Percentiles rank a stretch among this genome's conserved stretches.
Evolutionary conservation across 2,888 invertebrate species (phyloP).

Genomic region (Ophion ellenae): DNA sequence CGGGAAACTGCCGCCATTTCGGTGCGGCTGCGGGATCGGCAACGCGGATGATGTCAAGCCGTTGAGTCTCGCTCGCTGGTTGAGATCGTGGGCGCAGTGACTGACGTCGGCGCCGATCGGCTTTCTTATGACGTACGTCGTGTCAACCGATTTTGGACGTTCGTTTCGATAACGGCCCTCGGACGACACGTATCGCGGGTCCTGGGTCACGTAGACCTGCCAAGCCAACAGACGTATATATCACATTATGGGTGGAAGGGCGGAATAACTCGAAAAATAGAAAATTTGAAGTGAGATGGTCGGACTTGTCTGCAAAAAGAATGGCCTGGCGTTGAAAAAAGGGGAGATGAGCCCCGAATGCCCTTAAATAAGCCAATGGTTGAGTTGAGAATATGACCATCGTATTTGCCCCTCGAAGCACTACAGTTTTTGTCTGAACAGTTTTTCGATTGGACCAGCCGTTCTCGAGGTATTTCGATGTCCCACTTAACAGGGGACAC

Average conservation of each 20-base stretch:
- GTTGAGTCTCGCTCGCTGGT: slow-evolving; percentile 35
- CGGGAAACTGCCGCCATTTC: background rate
- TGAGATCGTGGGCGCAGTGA: slow-evolving; percentile 20
- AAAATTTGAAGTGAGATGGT: background rate
- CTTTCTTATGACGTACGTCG: slow-evolving; percentile 86
- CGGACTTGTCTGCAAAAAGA: background rate
- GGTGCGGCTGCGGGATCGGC: background rate
- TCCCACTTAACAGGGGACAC: background rate
- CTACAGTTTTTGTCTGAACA: background rate
- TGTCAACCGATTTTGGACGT: slow-evolving; percentile 85
- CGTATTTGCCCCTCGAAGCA: background rate
- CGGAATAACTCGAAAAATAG: background rate
- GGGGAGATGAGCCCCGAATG: background rate
- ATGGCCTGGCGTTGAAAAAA: background rate
- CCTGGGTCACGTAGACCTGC: slow-evolving; percentile 84
- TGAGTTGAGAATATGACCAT: background rate
- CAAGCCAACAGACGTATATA: slow-evolving; percentile 9
- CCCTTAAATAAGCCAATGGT: background rate
- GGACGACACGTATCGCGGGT: slow-evolving; percentile 85
- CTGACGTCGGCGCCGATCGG: slow-evolving; percentile 72
- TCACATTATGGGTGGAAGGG: background rate
- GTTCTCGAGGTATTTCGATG: background rate
- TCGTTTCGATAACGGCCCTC: slow-evolving; percentile 84
- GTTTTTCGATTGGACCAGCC: background rate
- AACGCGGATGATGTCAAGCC: slow-evolving; percentile 7